Conservation (phyloP, 2,797 vertebrate genomes). For the Melanotaenia boesemani region DNA sequence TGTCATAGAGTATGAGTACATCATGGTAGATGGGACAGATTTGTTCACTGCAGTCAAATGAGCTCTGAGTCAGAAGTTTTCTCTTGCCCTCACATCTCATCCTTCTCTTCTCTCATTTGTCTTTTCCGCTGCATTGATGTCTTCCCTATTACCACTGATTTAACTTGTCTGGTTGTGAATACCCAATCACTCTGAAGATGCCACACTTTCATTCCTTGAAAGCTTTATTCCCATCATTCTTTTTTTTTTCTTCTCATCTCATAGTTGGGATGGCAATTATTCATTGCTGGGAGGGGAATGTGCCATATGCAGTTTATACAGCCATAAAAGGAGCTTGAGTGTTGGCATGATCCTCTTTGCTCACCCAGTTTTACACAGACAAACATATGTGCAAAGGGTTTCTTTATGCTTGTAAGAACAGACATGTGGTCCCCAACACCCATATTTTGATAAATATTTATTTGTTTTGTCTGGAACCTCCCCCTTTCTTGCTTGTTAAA, state of each 20-base stretch:
- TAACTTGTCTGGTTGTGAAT: conserved; percentile 74
- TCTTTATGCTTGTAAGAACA: neutral
- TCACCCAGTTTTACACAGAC: neutral
- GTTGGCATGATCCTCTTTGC: conserved; percentile 29
- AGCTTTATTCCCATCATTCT: conserved; percentile 42
- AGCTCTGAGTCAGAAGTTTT: conserved; percentile 44
- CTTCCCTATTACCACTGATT: conserved; percentile 67
- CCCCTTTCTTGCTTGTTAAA: neutral
- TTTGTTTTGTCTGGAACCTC: neutral
- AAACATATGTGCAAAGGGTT: conserved; percentile 3
- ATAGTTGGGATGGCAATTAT: conserved; percentile 35
- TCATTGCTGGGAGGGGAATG: conserved; percentile 14
- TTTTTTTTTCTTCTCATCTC: conserved; percentile 27
- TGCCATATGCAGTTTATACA: conserved; percentile 29
- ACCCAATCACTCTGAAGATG: conserved; percentile 67
- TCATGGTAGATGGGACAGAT: conserved; percentile 35
- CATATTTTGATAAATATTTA: neutral
- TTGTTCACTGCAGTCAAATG: conserved; percentile 53
- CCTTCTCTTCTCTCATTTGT: conserved; percentile 56
- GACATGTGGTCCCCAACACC: neutral
- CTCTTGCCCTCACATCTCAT: conserved; percentile 27
- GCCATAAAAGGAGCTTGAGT: conserved; percentile 8
- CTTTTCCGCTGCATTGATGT: conserved; percentile 53
- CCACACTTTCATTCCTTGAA: conserved; percentile 46
- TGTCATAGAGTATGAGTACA: conserved; percentile 13